Base-by-base conservation (phyloP, 2,113 vertebrate genomes). In the Charina bottae region DNA sequence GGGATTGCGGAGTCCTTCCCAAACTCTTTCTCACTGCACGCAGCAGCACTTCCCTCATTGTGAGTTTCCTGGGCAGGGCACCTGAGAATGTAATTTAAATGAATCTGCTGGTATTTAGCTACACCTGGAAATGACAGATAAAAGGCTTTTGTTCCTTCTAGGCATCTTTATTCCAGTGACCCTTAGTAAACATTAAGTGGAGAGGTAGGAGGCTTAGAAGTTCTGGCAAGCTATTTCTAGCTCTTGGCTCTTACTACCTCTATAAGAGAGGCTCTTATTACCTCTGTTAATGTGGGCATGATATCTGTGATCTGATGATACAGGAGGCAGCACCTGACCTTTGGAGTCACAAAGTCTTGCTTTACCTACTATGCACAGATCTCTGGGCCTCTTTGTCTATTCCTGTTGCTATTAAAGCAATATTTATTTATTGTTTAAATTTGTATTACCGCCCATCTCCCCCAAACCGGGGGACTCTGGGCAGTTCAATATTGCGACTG, bases 1-100 rank as follows among this genome's bases (percentile, higher is more conserved):
- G 13, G 6, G 53, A 28, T 28, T 58, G 37, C 23, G 19, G 15
- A 49, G 15, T 33, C 2, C 23, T 15, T 90, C 1, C 59, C 28
- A 19, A 0, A 13, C 0, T 7, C 5, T 24, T 55, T n/a, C 26
- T 17, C 23, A 54, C 15, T 6, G 10, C 5, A 11, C 55, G 26
- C 46, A 3, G 26, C 46, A 3, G 28, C 8, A 5, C 0, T 0
- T 62, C 0, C 0, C 10, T 8, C 13, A 6, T 0, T 0, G 1
- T 4, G 17, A 1, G 6, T 46, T 1, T 88, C 49, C 21, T 33
- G 26, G 13, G 78, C 42, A 64, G 37, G 53, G 15, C 55, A 59
- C 13, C 55, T 33, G 54, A 37, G 59, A 64, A 10, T 37, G 23
- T 42, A 68, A 24, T 46, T 83, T 17, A 55, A 88, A n/a, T 6